Evolutionary conservation across 1,140 invertebrate species (phyloP).

Genomic region (Geopemphigus sp.): DNA sequence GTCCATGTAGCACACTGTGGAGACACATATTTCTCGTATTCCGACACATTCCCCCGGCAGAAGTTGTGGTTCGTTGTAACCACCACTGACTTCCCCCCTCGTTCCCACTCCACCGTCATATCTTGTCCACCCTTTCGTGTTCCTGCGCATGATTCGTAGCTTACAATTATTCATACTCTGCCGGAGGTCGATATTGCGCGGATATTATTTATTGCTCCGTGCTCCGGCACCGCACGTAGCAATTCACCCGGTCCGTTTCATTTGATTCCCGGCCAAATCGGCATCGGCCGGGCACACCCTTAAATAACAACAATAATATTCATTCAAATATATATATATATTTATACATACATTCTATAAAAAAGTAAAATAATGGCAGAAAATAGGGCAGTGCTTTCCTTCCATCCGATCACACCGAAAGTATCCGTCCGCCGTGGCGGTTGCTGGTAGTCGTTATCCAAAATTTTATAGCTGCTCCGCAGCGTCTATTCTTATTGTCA

Average conservation of each 20-base stretch:
- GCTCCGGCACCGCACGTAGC: background rate
- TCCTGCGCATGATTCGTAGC: background rate
- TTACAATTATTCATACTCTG: conserved; percentile 37
- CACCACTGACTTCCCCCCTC: background rate
- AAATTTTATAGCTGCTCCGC: conserved; percentile 42
- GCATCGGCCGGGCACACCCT: conserved; percentile 6
- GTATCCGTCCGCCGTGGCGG: conserved; percentile 15
- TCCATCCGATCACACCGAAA: background rate
- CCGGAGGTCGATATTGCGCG: conserved; percentile 4
- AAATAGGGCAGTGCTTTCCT: background rate
- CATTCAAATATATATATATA: background rate
- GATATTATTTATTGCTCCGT: conserved; percentile 40
- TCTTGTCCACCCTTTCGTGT: background rate
- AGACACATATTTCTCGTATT: conserved; percentile 21
- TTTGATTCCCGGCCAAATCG: conserved; percentile 47
- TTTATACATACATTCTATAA: background rate
- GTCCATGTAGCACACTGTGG: background rate
- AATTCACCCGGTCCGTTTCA: conserved; percentile 33
- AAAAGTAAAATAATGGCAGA: conserved; percentile 22
- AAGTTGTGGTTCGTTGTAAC: background rate
- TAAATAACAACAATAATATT: conserved; percentile 41
- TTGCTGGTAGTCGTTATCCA: conserved; percentile 28
- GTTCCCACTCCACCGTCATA: too few species aligned
- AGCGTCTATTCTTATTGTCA: conserved; percentile 47
- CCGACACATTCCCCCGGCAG: background rate